Percentiles rank a stretch among this genome's conserved stretches.
Conservation (phyloP, 2,113 vertebrate species). For the Hippocampus barbouri region DNA sequence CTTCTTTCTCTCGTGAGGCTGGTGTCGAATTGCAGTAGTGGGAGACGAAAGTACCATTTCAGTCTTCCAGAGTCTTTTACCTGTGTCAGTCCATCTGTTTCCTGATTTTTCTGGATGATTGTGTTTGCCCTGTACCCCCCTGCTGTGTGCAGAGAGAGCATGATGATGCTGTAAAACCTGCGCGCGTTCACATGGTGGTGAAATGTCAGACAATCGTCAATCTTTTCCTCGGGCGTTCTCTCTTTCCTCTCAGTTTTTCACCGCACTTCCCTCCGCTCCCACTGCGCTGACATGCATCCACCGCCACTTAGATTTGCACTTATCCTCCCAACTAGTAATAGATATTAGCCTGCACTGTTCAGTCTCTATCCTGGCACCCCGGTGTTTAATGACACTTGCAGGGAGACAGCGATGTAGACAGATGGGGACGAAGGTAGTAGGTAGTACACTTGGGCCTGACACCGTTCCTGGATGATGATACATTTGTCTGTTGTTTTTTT, state of each 20-base stretch:
- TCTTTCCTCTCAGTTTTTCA: conserved; percentile 32
- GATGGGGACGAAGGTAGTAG: conserved; percentile 28
- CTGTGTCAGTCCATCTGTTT: conserved; percentile 24
- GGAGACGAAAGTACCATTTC: conserved; percentile 25
- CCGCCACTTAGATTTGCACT: conserved; percentile 66
- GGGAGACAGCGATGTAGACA: conserved; percentile 53
- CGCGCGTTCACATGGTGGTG: conserved; percentile 45
- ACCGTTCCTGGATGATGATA: conserved; percentile 4
- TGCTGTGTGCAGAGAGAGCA: conserved; percentile 45
- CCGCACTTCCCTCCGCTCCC: conserved; percentile 22
- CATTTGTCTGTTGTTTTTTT: conserved; percentile 13
- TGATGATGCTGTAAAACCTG: conserved; percentile 42
- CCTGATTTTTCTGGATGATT: conserved; percentile 52
- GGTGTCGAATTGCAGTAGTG: conserved; percentile 24
- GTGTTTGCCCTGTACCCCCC: conserved; percentile 39
- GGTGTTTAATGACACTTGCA: conserved; percentile 56
- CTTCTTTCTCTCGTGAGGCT: background rate
- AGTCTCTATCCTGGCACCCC: conserved; percentile 46
- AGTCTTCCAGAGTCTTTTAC: conserved; percentile 20
- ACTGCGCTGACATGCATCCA: conserved; percentile 60
- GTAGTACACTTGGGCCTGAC: conserved; percentile 27
- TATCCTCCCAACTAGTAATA: conserved; percentile 61
- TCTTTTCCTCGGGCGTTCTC: conserved; percentile 32
- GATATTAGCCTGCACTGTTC: conserved; percentile 56
- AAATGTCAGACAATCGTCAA: conserved; percentile 44